Base-by-base conservation (phyloP, 2,888 invertebrate species). In the Xestia xanthographa region DNA sequence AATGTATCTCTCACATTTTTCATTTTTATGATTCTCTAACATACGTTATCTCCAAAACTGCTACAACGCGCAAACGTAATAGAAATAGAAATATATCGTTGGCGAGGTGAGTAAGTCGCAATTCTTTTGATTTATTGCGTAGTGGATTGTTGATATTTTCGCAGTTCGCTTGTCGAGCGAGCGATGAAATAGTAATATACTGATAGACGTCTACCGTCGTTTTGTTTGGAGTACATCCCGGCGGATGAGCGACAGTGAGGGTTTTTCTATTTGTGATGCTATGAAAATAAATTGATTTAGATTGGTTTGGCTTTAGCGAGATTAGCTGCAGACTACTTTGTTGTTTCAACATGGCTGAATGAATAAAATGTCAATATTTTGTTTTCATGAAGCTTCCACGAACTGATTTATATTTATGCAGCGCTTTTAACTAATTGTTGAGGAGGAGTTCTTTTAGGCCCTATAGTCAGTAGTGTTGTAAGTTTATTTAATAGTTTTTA, bases 71-170 rank as follows among this genome's bases (percentile, higher is more conserved):
- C 69, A 77, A 82, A 76, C 26, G 26, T 75, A 71, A 77, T 76
- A 75, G 66, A 83, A 83, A 79, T 80, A 68, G 60, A 77, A 81
- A 38, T 34, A 38, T 75, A 77, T 74, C 12, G 58, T 20, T 53
- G n/a, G 38, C 50, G n/a, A 75, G 62, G 74, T 76, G 83, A 86
- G 72, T 77, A 67, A 68, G 68, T 79, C 75, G 83, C 65, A 75
- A 76, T 84, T 71, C 48, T 63, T 78, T 84, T 79, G 85, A 87
- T 88, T 80, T 85, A 87, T 87, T 81, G 78, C 85, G 73, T 65
- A 66, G 56, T 26, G 72, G 68, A 80, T 85, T 85, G 83, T 87
- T 80, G 79, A 81, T 88, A 72, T 79, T 81, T 79, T 77, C 29
- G 72, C 68, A 79, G 73, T 65, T 66, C 41, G 62, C 60, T 60